Evolutionary conservation across 2,888 invertebrate genomes (phyloP).

Genomic region (Perdita meconis): DNA sequence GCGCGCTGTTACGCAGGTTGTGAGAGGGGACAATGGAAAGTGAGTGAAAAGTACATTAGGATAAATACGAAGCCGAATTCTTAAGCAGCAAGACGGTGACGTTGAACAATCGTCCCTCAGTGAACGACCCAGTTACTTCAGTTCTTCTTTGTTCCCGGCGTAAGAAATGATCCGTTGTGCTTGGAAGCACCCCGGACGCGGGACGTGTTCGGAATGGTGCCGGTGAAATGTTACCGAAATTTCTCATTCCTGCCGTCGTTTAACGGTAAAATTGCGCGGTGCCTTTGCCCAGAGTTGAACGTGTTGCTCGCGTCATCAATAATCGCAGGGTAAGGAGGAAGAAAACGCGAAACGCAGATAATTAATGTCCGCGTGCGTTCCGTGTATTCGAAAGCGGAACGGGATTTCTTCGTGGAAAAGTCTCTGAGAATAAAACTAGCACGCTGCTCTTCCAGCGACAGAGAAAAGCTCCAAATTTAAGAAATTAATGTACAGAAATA

Average conservation of each 20-base stretch:
- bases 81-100: constrained; percentile 40
- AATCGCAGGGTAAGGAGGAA: constrained; percentile 41
- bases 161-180: constrained; percentile 54
- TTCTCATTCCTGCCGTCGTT: constrained; percentile 56
- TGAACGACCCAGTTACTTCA: constrained; percentile 59
- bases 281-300: constrained; percentile 20
- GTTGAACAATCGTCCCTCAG: constrained; percentile 55
- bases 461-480: too few relatives aligned
- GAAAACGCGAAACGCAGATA: constrained; percentile 34
- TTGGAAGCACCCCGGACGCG: constrained; percentile 36
- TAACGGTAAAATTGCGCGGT: constrained; percentile 26
- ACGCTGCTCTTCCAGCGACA: too few relatives aligned
- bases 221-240: constrained; percentile 59
- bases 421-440: too few relatives aligned
- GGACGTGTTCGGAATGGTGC: constrained; percentile 58
- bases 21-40: constrained; percentile 25
- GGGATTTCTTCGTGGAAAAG: background rate
- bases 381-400: background rate
- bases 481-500: too few relatives aligned
- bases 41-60: constrained; percentile 51
- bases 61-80: constrained; percentile 52
- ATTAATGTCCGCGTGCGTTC: constrained; percentile 2
- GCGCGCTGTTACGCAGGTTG: constrained; percentile 16
- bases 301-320: constrained; percentile 43
- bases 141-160: constrained; percentile 49